A percentile compares a stretch with the other conserved stretches of the same genome.
Conservation (phyloP, 2,888 invertebrate species). For the Gortyna flavago region DNA sequence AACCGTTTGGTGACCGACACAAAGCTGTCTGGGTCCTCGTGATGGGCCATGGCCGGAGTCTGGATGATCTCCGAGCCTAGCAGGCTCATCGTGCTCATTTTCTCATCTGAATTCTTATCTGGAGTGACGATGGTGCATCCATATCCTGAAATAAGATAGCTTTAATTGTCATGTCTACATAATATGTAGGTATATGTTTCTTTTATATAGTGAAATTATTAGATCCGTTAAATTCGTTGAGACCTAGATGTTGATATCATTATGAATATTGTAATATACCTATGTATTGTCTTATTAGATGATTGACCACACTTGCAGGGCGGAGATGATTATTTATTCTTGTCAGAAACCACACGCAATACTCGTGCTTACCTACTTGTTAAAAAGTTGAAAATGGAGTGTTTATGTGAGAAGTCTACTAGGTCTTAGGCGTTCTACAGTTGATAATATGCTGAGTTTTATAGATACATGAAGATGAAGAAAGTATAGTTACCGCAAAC, state of each 20-base stretch:
- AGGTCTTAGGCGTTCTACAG: not conserved
- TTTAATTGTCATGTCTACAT: not conserved
- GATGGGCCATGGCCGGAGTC: constrained; percentile 89
- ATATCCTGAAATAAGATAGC: constrained; percentile 90
- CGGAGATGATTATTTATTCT: not conserved
- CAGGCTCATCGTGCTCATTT: constrained; percentile 95
- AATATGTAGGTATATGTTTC: not conserved
- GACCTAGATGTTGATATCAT: not conserved
- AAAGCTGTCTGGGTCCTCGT: constrained; percentile 92
- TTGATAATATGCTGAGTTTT: not conserved
- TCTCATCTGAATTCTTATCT: constrained; percentile 99
- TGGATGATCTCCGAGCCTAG: constrained; percentile 98
- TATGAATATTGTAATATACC: not conserved
- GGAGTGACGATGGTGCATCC: constrained; percentile 98
- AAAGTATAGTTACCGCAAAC: constrained; percentile 84
- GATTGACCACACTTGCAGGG: not conserved
- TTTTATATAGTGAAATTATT: not conserved
- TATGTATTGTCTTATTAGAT: not conserved
- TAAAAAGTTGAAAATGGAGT: not conserved
- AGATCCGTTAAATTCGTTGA: not conserved
- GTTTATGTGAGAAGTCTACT: not conserved
- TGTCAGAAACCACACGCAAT: not conserved
- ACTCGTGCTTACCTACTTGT: not conserved
- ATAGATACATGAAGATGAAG: not conserved
- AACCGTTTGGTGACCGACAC: constrained; percentile 95